Conservation (phyloP, 1,140 invertebrate genomes). For the Caenorhabditis elegans region DNA sequence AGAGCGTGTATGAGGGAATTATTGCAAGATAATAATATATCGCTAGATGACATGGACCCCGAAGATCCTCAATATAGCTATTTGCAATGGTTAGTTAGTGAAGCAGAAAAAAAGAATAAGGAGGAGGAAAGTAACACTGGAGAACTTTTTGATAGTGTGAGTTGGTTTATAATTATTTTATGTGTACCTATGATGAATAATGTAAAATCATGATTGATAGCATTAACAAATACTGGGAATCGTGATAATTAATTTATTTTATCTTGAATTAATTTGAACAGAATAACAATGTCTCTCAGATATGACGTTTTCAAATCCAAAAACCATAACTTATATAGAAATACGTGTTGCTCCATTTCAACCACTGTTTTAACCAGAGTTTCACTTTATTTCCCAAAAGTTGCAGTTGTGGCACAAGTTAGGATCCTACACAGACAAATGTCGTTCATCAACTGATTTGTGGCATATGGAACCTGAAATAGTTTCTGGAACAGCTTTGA, state of each 20-base stretch:
- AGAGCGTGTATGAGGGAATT: neutral
- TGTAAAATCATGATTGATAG: no score
- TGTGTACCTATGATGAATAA: no score
- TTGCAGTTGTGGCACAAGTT: neutral
- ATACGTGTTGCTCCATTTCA: no score
- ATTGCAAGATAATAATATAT: neutral
- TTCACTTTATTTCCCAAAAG: no score
- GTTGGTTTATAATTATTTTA: neutral
- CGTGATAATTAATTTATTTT: no score
- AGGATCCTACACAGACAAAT: neutral
- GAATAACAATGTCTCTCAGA: no score
- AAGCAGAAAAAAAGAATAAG: neutral
- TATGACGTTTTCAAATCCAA: no score
- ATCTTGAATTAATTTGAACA: no score
- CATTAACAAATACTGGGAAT: no score
- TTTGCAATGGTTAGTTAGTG: neutral
- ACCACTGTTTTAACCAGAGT: no score
- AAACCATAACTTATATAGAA: no score
- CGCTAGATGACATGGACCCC: neutral
- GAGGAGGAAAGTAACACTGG: neutral
- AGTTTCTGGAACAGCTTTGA: neutral
- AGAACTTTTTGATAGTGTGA: neutral
- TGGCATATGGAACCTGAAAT: conserved; percentile 27
- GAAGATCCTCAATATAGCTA: conserved; percentile 6
- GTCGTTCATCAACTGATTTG: neutral